Evolutionary conservation across 1,140 invertebrate genomes (phyloP).

Genomic region (Ridgeia piscesae): DNA sequence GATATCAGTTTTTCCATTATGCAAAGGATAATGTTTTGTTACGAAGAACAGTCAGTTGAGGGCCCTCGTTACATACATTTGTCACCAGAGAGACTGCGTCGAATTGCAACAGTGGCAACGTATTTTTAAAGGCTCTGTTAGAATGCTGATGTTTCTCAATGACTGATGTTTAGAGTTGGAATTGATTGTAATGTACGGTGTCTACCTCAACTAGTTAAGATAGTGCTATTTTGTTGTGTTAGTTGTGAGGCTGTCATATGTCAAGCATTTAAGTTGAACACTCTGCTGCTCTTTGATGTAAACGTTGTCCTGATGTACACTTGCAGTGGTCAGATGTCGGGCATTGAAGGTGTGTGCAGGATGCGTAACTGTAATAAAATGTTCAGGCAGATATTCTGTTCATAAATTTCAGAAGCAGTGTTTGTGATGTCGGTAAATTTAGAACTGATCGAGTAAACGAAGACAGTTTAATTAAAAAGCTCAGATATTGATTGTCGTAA

Average conservation of each 20-base stretch:
- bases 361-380: neutral
- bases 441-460: neutral
- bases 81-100: neutral
- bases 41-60: neutral
- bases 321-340: neutral
- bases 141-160: neutral
- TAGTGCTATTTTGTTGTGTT: neutral
- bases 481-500: neutral
- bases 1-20: neutral
- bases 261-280: neutral
- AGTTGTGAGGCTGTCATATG: neutral
- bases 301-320: neutral
- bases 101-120: neutral
- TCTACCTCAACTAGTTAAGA: neutral
- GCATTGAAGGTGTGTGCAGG: neutral
- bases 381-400: neutral
- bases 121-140: neutral
- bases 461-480: neutral
- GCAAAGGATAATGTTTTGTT: neutral
- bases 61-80: neutral
- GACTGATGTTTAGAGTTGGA: neutral
- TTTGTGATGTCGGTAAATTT: neutral
- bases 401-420: neutral
- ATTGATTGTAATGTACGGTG: neutral
- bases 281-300: neutral